A percentile compares a stretch with the other conserved stretches of the same genome.
These are phyloP conservation scores for Ptilonorhynchus violaceus DNA, from an alignment of 2,113 vertebrate species.

Conservation along the genomic window DNA sequence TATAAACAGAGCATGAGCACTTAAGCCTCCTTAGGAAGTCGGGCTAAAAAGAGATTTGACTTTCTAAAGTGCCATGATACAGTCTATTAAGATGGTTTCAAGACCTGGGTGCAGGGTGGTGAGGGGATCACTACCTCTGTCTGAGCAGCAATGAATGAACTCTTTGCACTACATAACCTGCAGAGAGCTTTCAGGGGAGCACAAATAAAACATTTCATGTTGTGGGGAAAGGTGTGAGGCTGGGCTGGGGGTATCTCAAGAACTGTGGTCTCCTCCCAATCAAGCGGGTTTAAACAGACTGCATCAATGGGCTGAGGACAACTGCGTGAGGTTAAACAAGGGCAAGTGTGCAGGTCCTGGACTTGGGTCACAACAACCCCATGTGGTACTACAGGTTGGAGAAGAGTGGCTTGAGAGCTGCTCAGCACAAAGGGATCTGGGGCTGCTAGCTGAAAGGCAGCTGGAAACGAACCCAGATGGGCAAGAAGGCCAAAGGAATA, in stretches of 20 bases:
- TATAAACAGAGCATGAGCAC: constrained; percentile 39
- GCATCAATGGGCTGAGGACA: neutral
- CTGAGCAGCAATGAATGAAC: neutral
- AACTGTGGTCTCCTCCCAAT: neutral
- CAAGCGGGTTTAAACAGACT: neutral
- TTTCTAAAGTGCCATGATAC: constrained; percentile 44
- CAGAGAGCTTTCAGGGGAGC: neutral
- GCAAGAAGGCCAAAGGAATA: neutral
- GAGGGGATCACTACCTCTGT: neutral
- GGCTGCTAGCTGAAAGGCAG: neutral
- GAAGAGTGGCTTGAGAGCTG: neutral
- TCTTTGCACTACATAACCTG: neutral
- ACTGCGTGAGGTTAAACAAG: neutral
- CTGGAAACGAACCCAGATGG: neutral
- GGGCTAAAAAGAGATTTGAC: constrained; percentile 33
- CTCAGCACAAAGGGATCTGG: neutral
- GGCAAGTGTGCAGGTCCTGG: neutral
- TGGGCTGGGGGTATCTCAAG: neutral
- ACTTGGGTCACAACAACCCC: neutral
- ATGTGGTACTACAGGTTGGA: accelerated
- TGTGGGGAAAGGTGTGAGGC: neutral
- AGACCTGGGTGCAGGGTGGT: neutral
- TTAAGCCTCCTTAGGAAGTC: constrained; percentile 53
- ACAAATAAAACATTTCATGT: neutral
- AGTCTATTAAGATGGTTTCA: neutral